Conservation (phyloP, 2,113 vertebrate species). For the Gobius niger region DNA sequence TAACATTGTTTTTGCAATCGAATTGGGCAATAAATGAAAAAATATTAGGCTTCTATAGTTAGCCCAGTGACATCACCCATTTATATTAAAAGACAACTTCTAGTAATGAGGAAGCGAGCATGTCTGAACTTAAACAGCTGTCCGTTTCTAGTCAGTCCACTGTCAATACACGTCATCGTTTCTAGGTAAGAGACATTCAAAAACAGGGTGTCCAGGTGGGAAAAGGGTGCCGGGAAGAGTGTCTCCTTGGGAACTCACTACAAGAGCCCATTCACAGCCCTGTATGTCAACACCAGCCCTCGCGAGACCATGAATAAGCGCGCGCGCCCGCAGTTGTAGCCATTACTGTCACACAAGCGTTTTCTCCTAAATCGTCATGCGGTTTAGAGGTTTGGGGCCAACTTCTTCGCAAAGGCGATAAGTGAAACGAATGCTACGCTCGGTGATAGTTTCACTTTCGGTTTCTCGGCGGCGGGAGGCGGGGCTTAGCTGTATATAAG, state of each 20-base stretch:
- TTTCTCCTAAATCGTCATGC: slow-evolving; percentile 44
- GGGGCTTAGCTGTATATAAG: not conserved
- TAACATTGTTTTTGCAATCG: too few species aligned
- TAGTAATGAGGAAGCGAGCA: not conserved
- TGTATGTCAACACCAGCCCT: not conserved
- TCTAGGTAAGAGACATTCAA: not conserved
- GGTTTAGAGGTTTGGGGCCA: slow-evolving; percentile 17
- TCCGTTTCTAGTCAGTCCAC: not conserved
- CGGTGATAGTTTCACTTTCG: slow-evolving; percentile 53
- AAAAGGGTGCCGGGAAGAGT: too few species aligned
- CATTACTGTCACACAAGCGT: slow-evolving; percentile 10
- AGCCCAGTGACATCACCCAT: not conserved
- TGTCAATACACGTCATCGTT: not conserved
- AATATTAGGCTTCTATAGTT: not conserved
- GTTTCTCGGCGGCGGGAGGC: not conserved
- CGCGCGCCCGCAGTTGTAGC: not conserved
- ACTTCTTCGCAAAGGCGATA: not conserved
- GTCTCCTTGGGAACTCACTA: too few species aligned
- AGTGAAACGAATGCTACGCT: not conserved
- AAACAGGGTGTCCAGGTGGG: too few species aligned
- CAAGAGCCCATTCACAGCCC: too few species aligned
- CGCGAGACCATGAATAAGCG: not conserved
- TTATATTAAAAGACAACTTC: not conserved
- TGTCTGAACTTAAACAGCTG: not conserved
- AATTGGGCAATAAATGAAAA: too few species aligned